phyloP scores from a whole-genome alignment of 1,140 invertebrate genomes.

The fruit fly (Drosophila melanogaster) region DNA sequence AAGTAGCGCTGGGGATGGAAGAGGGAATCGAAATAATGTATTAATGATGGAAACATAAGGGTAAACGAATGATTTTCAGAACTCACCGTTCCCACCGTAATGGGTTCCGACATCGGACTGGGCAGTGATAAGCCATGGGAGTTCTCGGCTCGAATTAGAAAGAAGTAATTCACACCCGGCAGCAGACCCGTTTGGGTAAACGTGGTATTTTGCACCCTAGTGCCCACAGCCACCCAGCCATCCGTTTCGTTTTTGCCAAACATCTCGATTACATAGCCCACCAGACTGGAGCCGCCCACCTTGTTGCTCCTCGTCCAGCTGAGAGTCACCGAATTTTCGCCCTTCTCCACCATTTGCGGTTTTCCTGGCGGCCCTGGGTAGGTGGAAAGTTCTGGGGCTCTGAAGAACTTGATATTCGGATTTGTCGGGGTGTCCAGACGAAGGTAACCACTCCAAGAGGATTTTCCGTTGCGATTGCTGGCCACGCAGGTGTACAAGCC shows the following conservation, averaged over 20 bases:
- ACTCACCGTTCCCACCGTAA: slow-evolving; percentile 85
- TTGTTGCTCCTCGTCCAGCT: slow-evolving; percentile 92
- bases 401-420: slow-evolving; percentile 92
- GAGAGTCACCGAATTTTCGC: slow-evolving; percentile 91
- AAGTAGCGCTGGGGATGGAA: slow-evolving; percentile 62
- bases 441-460: slow-evolving; percentile 93
- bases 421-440: slow-evolving; percentile 92
- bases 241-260: slow-evolving; percentile 86
- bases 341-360: slow-evolving; percentile 90
- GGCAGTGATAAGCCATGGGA: slow-evolving; percentile 91
- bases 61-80: not conserved
- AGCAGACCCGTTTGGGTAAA: slow-evolving; percentile 89
- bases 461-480: slow-evolving; percentile 92
- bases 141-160: slow-evolving; percentile 94
- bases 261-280: slow-evolving; percentile 92
- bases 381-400: slow-evolving; percentile 90
- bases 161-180: slow-evolving; percentile 92
- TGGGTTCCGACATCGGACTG: slow-evolving; percentile 89
- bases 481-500: slow-evolving; percentile 94
- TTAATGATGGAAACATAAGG: not conserved
- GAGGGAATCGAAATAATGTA: not conserved
- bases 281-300: slow-evolving; percentile 91
- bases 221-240: slow-evolving; percentile 87
- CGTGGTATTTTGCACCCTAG: slow-evolving; percentile 87
- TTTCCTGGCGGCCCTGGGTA: slow-evolving; percentile 92